Evolutionary conservation across 2,888 invertebrate species (phyloP), one percentile per base, ranked within the genome.

Genomic region (Aproaerema taeniolella): DNA sequence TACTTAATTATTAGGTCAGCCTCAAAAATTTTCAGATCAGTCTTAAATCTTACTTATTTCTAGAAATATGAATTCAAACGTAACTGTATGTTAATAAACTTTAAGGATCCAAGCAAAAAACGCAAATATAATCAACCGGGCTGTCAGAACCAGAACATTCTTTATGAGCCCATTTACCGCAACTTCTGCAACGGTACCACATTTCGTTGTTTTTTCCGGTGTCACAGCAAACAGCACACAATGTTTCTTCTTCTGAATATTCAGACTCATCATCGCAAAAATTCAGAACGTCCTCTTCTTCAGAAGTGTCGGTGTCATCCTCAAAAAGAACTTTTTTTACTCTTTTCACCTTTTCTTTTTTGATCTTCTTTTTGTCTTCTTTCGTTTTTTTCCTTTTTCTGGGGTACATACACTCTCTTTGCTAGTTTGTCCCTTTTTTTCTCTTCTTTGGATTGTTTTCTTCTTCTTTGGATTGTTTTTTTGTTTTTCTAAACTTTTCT

Each of bases 221-320:
- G 38, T 53, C 52, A 37, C 30, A 43, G 33, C 50, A 54, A 50
- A 53, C 48, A 35, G 45, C 42, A 46, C 45, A 47, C 29, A 48
- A 50, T 20, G 33, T 45, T 12, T 46, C 41, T 29, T 48, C 50
- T 46, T 53, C 46, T 36, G 46, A 50, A 45, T 51, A 48, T 43
- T 51, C 48, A 41, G 46, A 53, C 30, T 51, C 46, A 48, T 49
- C 45, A 13, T 49, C 51, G 39, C 50, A 49, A 49, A 43, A 5
- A 6, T 29, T 10, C 10, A n/a, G 4, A 29, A 10, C 9, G 7
- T 29, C n/a, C 10, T 29, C 10, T 7, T 10, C 8, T 29, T 29
- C 10, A 16, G n/a, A 32, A 8, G 16, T 17, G 15, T 14, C 38
- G 39, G 39, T 42, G 41, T 47, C 44, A 40, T 35, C 42, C 33